Evolutionary conservation across 2,797 vertebrate genomes (phyloP).

Genomic region (Danio choprae): DNA sequence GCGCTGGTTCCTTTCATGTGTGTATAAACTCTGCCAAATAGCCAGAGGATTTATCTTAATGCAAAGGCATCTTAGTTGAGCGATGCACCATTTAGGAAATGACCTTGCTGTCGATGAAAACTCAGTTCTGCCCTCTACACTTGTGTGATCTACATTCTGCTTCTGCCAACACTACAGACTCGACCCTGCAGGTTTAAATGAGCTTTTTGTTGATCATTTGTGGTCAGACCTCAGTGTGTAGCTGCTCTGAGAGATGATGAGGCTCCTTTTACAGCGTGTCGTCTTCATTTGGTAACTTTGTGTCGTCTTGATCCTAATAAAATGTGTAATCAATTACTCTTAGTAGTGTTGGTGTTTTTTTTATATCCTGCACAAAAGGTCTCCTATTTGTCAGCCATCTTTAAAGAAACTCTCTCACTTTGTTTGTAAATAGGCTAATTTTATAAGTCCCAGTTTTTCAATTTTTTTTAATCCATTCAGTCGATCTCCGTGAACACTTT

Average conservation of each 20-base stretch:
- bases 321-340: conserved; percentile 67
- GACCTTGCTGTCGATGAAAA: not conserved
- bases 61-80: not conserved
- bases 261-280: conserved; percentile 80
- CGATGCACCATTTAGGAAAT: not conserved
- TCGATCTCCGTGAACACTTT: no score
- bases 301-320: conserved; percentile 88
- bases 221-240: conserved; percentile 24
- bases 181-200: not conserved
- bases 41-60: conserved; percentile 8
- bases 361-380: not conserved
- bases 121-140: conserved; percentile 7
- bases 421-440: no score
- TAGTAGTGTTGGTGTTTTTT: not conserved
- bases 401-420: not conserved
- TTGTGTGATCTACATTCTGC: not conserved
- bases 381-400: not conserved
- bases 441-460: no score
- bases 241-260: conserved; percentile 66
- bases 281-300: conserved; percentile 84
- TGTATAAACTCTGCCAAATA: not conserved
- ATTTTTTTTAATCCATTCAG: no score
- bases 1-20: not conserved
- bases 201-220: not conserved
- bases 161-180: conserved; percentile 50